phyloP scores from a whole-genome alignment of 2,113 vertebrate genomes.

The Phalacrocorax aristotelis region DNA sequence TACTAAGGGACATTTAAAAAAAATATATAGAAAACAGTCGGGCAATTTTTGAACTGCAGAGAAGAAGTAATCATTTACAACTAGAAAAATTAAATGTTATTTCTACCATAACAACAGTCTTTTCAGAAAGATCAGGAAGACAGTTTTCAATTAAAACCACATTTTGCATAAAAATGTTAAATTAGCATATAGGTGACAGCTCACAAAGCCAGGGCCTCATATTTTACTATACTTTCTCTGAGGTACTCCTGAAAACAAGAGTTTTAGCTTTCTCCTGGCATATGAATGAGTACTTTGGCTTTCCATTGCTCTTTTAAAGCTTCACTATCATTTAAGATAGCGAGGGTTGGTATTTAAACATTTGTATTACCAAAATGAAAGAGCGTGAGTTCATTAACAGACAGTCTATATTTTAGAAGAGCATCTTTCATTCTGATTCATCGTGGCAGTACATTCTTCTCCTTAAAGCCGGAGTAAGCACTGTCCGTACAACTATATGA shows the following conservation, averaged over 20 bases:
- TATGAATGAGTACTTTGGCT: not conserved
- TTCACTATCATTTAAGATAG: too few relatives aligned
- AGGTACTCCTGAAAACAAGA: not conserved
- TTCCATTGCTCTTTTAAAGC: not conserved
- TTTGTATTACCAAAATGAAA: not conserved
- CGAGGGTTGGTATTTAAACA: not conserved
- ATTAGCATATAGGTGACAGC: not conserved
- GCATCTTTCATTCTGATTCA: not conserved
- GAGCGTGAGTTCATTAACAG: not conserved
- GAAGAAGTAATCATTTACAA: not conserved
- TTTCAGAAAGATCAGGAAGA: not conserved
- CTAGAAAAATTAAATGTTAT: not conserved
- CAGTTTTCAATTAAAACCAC: not conserved
- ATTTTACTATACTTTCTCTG: not conserved
- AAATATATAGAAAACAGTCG: not conserved
- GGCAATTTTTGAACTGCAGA: not conserved
- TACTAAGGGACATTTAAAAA: not conserved
- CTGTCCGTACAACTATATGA: too few relatives aligned
- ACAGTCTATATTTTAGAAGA: not conserved
- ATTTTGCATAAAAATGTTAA: not conserved
- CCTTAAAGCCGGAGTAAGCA: not conserved
- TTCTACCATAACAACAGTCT: not conserved
- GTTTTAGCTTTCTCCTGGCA: not conserved
- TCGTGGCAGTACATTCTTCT: not conserved
- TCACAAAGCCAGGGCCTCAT: not conserved